Base-by-base conservation (phyloP, 2,888 invertebrate species). In the Caenorhabditis imperialis region DNA sequence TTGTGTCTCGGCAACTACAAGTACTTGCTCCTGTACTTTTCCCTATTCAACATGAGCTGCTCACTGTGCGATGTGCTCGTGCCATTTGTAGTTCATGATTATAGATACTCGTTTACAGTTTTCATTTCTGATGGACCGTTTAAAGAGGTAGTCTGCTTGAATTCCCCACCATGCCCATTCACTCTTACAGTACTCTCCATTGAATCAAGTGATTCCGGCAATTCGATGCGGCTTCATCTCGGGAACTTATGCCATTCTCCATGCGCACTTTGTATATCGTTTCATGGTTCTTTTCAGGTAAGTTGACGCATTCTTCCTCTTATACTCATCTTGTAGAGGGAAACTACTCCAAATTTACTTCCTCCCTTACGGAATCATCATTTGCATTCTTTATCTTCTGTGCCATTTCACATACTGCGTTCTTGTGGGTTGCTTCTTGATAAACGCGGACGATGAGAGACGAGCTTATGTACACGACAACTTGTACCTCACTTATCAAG, bases 241-340 rank as follows among this genome's bases (percentile, higher is more conserved):
- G 3, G 62, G 51, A 22, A 18, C 53, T 0, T 62, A 62, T 25
- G 62, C 62, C 12, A 40, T 62, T 27, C 37, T 62, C 2, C 53
- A 53, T 16, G 33, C 53, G 10, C 53, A 62, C n/a, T 62, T 62
- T 37, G 18, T 62, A 1, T 62, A 62, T 22, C 33, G 62, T 4
- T 51, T 37, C n/a, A 33, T 44, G 35, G 53, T 51, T 8, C 12
- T 62, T 0, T 62, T 53, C 33, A n/a, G 18, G 48, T 48, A 7
- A 18, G 30, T 30, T 47, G 1, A 3, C 16, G 2, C 10, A 7
- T 16, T 3, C 44, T 44, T 8, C 3, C 27, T 12, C 5, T 3
- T 18, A 14, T 6, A 2, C 3, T 2, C 2, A 7, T 1, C 14
- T 3, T 48, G 30, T 18, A 48, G 48, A 1, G 33, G 27, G 18